Percentiles rank a stretch among this genome's conserved stretches.
phyloP scores from a whole-genome alignment of 2,888 invertebrate species.

The Dicranocentrus wangi region DNA sequence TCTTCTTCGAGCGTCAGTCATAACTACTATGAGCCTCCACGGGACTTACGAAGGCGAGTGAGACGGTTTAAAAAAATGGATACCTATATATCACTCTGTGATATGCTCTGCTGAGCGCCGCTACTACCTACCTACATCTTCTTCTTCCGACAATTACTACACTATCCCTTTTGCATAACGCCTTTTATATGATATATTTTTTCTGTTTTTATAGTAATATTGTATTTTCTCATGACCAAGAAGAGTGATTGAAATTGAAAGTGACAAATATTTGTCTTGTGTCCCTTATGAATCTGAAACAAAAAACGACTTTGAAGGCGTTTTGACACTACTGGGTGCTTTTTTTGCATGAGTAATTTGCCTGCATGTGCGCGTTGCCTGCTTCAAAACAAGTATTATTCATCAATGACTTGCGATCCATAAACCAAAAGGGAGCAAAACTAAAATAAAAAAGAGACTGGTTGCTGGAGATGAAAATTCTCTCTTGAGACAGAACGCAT shows the following conservation, averaged over 20 bases:
- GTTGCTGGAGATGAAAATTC: no score
- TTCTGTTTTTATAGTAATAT: neutral
- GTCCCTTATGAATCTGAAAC: neutral
- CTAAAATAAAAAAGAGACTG: no score
- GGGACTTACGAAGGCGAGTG: constrained; percentile 60
- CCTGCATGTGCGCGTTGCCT: neutral
- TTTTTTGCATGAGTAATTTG: neutral
- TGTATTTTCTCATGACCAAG: no score
- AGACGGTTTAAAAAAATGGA: constrained; percentile 45
- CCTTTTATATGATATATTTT: neutral
- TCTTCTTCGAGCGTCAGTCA: constrained; percentile 59
- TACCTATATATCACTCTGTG: constrained; percentile 48
- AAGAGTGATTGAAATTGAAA: neutral
- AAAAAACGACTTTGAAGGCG: neutral
- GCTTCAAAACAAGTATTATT: no score
- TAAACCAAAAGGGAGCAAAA: no score
- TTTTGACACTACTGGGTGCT: neutral
- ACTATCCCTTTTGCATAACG: constrained; percentile 1
- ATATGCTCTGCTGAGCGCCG: constrained; percentile 52
- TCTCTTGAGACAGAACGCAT: no score
- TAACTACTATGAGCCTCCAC: constrained; percentile 33
- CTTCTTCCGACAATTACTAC: constrained; percentile 2
- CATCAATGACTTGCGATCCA: no score
- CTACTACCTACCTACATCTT: constrained; percentile 2
- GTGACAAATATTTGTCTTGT: neutral